Conservation (phyloP, 2,888 invertebrate species). For the Stegana nigrithorax region DNA sequence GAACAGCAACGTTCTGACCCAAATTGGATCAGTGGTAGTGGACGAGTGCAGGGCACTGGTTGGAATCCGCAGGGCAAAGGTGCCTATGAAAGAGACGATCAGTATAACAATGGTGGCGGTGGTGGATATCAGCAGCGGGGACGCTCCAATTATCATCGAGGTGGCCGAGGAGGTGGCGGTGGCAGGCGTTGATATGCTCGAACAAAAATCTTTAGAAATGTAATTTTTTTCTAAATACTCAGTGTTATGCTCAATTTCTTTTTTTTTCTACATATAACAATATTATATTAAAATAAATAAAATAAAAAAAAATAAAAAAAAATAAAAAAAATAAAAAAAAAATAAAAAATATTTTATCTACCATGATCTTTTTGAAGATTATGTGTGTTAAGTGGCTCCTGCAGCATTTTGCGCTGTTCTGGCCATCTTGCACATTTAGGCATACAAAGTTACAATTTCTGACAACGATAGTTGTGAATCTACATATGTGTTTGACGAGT, state of each 20-base stretch:
- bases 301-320: background rate
- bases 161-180: slow-evolving; percentile 37
- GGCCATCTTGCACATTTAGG: background rate
- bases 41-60: slow-evolving; percentile 67
- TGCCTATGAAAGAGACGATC: slow-evolving; percentile 54
- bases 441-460: too few species aligned
- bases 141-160: slow-evolving; percentile 29
- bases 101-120: slow-evolving; percentile 45
- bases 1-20: too few species aligned
- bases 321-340: background rate
- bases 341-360: background rate
- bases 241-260: background rate
- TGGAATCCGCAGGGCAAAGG: slow-evolving; percentile 53
- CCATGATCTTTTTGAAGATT: background rate
- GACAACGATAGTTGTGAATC: too few species aligned
- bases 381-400: background rate
- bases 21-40: slow-evolving; percentile 60
- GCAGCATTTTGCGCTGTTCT: background rate
- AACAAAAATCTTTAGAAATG: background rate
- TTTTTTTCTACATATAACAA: background rate
- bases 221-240: background rate
- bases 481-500: too few species aligned
- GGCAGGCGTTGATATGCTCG: slow-evolving; percentile 27
- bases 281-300: background rate
- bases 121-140: slow-evolving; percentile 31